Evolutionary conservation across 2,888 invertebrate genomes (phyloP), one percentile per base, ranked within the genome.

Genomic region (Pandemis corylana): DNA sequence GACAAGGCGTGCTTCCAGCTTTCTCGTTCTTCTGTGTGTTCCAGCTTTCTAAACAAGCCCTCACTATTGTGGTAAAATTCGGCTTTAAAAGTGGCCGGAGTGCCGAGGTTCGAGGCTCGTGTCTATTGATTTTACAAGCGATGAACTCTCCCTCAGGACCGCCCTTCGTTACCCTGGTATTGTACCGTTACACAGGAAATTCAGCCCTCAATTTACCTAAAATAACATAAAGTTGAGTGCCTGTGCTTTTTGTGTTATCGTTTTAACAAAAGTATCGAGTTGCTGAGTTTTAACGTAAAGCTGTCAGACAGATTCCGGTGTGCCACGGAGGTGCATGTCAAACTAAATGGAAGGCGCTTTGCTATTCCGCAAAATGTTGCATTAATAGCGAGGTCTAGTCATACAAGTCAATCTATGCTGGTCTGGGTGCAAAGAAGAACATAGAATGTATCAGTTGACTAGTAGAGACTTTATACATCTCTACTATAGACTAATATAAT

Each of bases 181-280:
- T 64, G 44, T 64, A 20, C 20, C 13, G 64, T 41, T 64, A 28
- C 28, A 20, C 20, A 10, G 12, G 12, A 44, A 46, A 28, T 64
- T 46, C 64, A 10, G 7, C 46, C 41, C 41, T 13, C 46, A 20
- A 64, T 28, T 64, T 64, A 46, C 64, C 44, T 64, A 64, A 46
- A 46, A 44, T 64, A 44, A 64, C 46, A 64, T 28, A 28, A 59
- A 59, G 59, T 59, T 59, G 59, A 59, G 59, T 59, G 59, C 59
- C 28, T 28, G 59, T 59, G 15, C 9, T 59, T 59, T 59, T 59
- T 7, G 12, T 28, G 59, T 59, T 12, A 59, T 28, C 56, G 59
- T 59, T 10, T 28, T 59, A 4, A 5, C 7, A 6, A 51, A 51
- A 13, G 51, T 51, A n/a, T 51, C 51, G 51, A 51, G 51, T 13